phyloP scores from a whole-genome alignment of 2,113 vertebrate species.

The Serinus canaria region DNA sequence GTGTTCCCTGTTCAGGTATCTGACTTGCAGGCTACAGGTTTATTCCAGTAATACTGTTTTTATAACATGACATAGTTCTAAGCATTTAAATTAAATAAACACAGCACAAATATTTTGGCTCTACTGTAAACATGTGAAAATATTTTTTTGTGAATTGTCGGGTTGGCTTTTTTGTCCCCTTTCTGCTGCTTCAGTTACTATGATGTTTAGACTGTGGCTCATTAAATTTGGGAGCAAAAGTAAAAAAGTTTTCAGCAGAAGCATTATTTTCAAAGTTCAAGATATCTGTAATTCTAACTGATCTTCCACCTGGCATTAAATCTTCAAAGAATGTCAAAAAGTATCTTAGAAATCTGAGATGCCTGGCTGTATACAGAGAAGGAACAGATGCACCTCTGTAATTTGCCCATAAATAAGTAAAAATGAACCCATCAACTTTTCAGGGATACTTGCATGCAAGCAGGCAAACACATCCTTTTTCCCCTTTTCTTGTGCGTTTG shows the following conservation, averaged over 20 bases:
- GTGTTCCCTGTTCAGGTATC: background rate
- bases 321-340: conserved; percentile 41
- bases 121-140: background rate
- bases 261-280: conserved; percentile 31
- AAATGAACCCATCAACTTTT: conserved; percentile 49
- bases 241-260: conserved; percentile 6
- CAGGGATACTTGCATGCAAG: background rate
- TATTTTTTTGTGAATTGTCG: background rate
- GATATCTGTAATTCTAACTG: conserved; percentile 37
- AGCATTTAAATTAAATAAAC: conserved; percentile 27
- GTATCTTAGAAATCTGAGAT: conserved; percentile 46
- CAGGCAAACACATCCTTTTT: background rate
- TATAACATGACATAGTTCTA: background rate
- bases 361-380: conserved; percentile 35
- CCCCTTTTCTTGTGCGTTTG: background rate
- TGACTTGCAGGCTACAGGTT: background rate
- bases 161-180: background rate
- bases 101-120: background rate
- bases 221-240: conserved; percentile 40
- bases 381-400: conserved; percentile 62
- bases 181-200: background rate
- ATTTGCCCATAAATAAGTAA: conserved; percentile 66
- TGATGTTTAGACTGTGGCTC: conserved; percentile 9
- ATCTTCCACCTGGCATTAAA: conserved; percentile 43
- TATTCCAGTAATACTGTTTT: background rate